Base-by-base conservation (phyloP, 2,113 vertebrate genomes). In the Sigmodon hispidus region DNA sequence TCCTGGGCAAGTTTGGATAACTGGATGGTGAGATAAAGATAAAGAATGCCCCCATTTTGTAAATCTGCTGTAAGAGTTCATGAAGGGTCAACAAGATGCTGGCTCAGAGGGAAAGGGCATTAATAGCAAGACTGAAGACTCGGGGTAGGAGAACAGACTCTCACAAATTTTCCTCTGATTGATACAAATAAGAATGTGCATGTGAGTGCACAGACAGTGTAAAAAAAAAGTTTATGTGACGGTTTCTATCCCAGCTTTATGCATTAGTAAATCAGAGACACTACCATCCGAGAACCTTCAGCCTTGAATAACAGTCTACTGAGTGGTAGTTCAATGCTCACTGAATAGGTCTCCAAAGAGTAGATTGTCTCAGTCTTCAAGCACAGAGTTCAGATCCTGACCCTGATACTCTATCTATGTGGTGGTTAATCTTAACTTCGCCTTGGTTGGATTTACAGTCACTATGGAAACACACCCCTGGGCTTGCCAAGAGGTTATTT, bases 1-100 rank as follows among this genome's bases (percentile, higher is more conserved):
- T 10, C 24, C 17, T 50, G 72, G 86, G 55, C 1, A 7, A 59
- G 24, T 29, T 52, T 29, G 1, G 4, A 13, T 10, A 43, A 72
- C 24, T 45, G 6, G 13, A 9, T 11, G 45, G 34, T 8, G 45
- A 4, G 11, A 12, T 17, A 22, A 22, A 12, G 55, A 7, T 1
- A 15, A 24, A 19, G 1, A 0, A 17, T 19, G 0, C 5, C 1
- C 0, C 3, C 1, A 26, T 36, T 69, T 63, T 13, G 21, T 36
- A 15, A 48, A 59, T 26, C 7, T 29, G 7, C 80, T 24, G 3
- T 36, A 24, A 52, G 40, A 29, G 69, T 16, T 48, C 31, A 34
- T 3, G 31, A 36, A 31, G 59, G 43, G 10, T 19, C 40, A 34
- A 12, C 57, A 19, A 31, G 59, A 48, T 24, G 24, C 31, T 40